Conservation (phyloP, 37 sponge, comb jelly and placozoan species). For the Cliona cf. orientalis region DNA sequence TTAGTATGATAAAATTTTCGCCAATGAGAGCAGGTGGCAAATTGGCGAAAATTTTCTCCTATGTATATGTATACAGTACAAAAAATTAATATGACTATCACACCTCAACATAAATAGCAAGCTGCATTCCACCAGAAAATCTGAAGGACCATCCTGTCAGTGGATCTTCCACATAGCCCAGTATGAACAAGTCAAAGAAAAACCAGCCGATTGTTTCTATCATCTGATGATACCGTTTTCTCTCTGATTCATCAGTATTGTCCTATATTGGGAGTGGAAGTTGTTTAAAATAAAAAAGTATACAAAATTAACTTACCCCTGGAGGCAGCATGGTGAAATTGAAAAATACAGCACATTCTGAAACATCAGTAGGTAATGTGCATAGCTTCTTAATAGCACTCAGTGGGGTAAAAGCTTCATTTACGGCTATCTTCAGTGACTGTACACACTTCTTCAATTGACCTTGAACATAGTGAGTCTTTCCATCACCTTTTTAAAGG, state of each 20-base stretch:
- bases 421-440: conserved; percentile 49
- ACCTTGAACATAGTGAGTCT: conserved; percentile 74
- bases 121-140: conserved; percentile 63
- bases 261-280: conserved; percentile 27
- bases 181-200: conserved; percentile 79
- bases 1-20: too few relatives aligned
- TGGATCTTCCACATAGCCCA: conserved; percentile 89
- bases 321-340: conserved; percentile 84
- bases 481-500: conserved; percentile 68
- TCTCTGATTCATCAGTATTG: conserved; percentile 30
- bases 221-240: conserved; percentile 46
- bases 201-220: conserved; percentile 80
- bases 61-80: too few relatives aligned
- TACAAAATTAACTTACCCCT: conserved; percentile 39
- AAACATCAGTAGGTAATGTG: conserved; percentile 10
- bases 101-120: conserved; percentile 85
- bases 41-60: too few relatives aligned
- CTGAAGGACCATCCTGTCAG: conserved; percentile 75
- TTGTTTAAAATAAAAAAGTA: not conserved
- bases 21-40: too few relatives aligned
- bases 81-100: too few relatives aligned
- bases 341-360: conserved; percentile 60
- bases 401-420: conserved; percentile 75
- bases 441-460: conserved; percentile 21
- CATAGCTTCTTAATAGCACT: conserved; percentile 57